Evolutionary conservation across 2,797 vertebrate genomes (phyloP).

Genomic region (Sciurus carolinensis): DNA sequence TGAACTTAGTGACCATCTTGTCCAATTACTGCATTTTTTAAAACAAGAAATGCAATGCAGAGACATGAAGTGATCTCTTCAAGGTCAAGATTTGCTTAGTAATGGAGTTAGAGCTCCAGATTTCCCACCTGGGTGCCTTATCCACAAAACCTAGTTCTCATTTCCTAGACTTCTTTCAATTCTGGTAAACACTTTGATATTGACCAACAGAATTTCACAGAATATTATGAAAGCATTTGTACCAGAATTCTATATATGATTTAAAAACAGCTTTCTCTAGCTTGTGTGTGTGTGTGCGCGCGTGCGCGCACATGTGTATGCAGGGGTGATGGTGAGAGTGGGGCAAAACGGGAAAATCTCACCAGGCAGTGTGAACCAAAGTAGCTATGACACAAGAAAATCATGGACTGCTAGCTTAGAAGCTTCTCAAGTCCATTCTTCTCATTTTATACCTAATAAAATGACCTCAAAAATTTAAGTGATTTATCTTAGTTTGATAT

Average conservation of each 20-base stretch:
- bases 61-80: not conserved
- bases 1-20: not conserved
- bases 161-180: slow-evolving; percentile 33
- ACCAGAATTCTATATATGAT: not conserved
- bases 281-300: not conserved
- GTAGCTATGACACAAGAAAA: slow-evolving; percentile 40
- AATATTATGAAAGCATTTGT: not conserved
- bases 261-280: not conserved
- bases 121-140: not conserved
- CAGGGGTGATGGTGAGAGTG: not conserved
- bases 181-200: not conserved
- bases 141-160: not conserved
- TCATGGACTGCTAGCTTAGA: not conserved
- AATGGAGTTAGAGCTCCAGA: not conserved
- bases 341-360: not conserved
- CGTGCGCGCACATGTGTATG: not conserved
- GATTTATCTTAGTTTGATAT: slow-evolving; percentile 6
- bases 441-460: slow-evolving; percentile 28
- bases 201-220: not conserved
- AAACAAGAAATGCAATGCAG: not conserved
- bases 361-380: not conserved
- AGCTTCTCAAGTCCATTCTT: not conserved
- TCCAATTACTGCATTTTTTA: not conserved
- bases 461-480: slow-evolving; percentile 15
- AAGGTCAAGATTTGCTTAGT: not conserved